These are phyloP conservation scores for Proisotoma minuta DNA, from an alignment of 2,888 invertebrate species.

Conservation along the genomic window DNA sequence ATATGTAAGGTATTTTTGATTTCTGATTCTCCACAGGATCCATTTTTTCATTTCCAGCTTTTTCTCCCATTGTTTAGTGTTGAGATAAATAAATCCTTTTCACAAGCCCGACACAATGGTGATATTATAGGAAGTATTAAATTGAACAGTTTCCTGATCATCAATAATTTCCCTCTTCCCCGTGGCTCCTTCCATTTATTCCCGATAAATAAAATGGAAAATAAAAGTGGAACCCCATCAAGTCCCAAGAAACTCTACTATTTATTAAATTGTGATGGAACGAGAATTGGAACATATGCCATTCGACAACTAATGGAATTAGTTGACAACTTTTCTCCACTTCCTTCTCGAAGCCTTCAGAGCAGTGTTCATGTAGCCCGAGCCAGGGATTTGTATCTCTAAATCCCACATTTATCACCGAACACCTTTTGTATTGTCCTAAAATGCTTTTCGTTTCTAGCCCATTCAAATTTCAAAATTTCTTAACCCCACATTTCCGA, in stretches of 20 bases:
- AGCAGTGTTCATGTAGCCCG: no score
- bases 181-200: conserved; percentile 34
- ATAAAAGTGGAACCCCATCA: conserved; percentile 11
- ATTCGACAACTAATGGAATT: no score
- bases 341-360: no score
- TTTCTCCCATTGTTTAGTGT: not conserved
- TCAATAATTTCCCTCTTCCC: conserved; percentile 38
- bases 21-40: conserved; percentile 27
- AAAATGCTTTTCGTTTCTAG: no score
- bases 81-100: not conserved
- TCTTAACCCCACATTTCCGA: no score
- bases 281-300: no score
- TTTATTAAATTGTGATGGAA: conserved; percentile 4
- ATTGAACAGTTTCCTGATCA: conserved; percentile 10
- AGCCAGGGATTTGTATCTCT: no score
- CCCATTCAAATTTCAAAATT: no score
- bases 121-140: not conserved
- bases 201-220: conserved; percentile 11
- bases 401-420: no score
- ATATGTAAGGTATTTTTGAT: no score
- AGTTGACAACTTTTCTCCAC: no score
- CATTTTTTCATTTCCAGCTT: conserved; percentile 7
- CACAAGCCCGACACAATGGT: not conserved
- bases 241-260: not conserved
- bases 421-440: no score